Base-by-base conservation (phyloP, 2,797 vertebrate genomes). In the Notolabrus celidotus region DNA sequence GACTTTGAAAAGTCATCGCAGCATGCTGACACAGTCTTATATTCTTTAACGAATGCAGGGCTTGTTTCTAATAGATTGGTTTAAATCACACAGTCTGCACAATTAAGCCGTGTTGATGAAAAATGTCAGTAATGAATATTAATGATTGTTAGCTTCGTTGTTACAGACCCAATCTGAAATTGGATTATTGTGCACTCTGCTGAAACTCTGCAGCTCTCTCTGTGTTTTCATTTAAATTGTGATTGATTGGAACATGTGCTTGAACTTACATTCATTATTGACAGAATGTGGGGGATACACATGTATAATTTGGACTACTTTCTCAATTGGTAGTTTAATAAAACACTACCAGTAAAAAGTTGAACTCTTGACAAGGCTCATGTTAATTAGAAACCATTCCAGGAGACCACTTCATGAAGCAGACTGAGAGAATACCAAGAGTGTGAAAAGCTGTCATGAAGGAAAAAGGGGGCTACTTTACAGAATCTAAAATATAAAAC, bases 101-200 rank as follows among this genome's bases (percentile, higher is more conserved):
- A 49, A 71, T 76, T 57, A 79, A 42, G 47, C 62, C 36, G 42
- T 27, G 63, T n/a, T 71, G 72, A 75, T 62, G 34, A 49, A 56
- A 65, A 16, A 11, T 55, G 29, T 8, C 49, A 10, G 46, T 76
- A 39, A 79, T 83, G 71, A 81, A 84, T 76, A 68, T 86, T 58
- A 86, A 85, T 76, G 66, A 34, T 5, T 2, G 19, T 60, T 29
- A 33, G 36, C 52, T 27, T 17, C 29, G 55, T 27, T 64, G 54
- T 53, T 46, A 41, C 20, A 7, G 42, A 56, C 14, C 20, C 38
- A 58, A 11, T n/a, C 8, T 58, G n/a, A 23, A 55, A 77, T 49
- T 55, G 8, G 55, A 43, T 69, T 46, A 67, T 20, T 31, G 50
- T 34, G 7, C n/a, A 54, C 10, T 46, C 41, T 31, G 63, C 49